Evolutionary conservation across 2,797 vertebrate species (phyloP).

Genomic region (Malacoctenus gilli): DNA sequence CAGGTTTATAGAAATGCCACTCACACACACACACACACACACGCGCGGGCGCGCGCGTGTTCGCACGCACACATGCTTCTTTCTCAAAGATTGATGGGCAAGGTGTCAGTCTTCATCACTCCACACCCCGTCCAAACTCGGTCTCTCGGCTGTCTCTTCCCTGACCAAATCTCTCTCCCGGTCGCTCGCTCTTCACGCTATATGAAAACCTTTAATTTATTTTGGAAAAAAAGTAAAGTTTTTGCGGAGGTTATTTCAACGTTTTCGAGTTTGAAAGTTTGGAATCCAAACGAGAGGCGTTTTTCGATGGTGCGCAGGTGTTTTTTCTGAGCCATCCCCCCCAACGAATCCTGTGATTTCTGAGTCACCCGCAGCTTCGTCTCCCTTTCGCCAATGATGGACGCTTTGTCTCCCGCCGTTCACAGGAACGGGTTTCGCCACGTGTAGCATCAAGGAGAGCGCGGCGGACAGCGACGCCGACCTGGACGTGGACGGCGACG

Average conservation of each 20-base stretch:
- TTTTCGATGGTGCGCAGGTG: not conserved
- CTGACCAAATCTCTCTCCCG: conserved; percentile 14
- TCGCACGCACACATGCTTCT: no score
- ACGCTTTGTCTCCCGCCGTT: conserved; percentile 1
- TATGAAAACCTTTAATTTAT: conserved; percentile 33
- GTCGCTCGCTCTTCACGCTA: not conserved
- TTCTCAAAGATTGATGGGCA: conserved; percentile 56
- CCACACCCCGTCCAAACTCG: conserved; percentile 64
- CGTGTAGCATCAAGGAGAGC: conserved; percentile 96
- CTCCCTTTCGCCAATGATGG: not conserved
- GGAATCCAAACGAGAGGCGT: not conserved
- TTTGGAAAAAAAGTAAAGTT: conserved; percentile 14
- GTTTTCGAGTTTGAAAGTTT: not conserved
- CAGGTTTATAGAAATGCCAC: conserved; percentile 97
- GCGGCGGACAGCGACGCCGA: conserved; percentile 94
- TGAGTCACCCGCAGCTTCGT: no score
- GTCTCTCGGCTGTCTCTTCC: conserved; percentile 9
- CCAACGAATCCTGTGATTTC: no score
- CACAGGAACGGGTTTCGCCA: conserved; percentile 94
- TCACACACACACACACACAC: conserved; percentile 75
- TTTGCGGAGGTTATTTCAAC: conserved; percentile 6
- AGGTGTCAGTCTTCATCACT: conserved; percentile 71
- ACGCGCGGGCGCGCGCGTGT: no score
- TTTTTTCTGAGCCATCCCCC: no score
- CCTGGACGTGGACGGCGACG: conserved; percentile 97